Evolutionary conservation across 2,113 vertebrate species (phyloP).

Genomic region (Phaethon lepturus): DNA sequence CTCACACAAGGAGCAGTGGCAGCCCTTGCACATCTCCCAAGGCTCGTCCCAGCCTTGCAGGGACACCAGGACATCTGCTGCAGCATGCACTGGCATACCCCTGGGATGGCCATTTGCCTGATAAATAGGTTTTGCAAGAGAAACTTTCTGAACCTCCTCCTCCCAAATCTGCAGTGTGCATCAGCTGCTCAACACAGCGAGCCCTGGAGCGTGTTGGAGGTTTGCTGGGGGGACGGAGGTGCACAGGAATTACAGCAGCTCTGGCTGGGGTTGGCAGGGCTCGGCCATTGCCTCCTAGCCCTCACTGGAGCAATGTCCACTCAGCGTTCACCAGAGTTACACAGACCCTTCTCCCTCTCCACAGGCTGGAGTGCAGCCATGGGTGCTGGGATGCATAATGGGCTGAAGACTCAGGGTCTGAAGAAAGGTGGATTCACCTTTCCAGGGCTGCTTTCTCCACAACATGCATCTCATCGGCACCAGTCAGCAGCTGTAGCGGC

Average conservation of each 20-base stretch:
- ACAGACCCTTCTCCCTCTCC: not conserved
- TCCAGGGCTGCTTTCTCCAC: not conserved
- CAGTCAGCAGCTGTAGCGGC: not conserved
- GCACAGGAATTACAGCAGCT: not conserved
- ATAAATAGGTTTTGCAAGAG: not conserved
- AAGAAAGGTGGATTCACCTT: not conserved
- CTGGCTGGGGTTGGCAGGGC: not conserved
- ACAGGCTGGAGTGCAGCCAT: not conserved
- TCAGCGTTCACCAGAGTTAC: not conserved
- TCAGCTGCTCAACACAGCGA: not conserved
- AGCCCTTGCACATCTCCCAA: not conserved
- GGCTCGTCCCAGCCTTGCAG: not conserved
- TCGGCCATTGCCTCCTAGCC: not conserved
- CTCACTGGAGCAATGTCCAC: not conserved
- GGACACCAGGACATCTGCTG: not conserved
- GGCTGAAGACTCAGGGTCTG: not conserved
- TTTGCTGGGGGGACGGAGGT: accelerated
- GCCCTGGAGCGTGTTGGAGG: accelerated
- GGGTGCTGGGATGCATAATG: accelerated
- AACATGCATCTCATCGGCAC: not conserved
- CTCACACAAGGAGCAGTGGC: not conserved
- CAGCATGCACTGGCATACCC: not conserved
- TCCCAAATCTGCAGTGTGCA: not conserved
- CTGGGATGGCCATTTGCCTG: accelerated
- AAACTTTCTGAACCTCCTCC: not conserved